These are phyloP conservation scores for Hydrolagus colliei DNA, from an alignment of 2,797 vertebrate species.

Conservation along the genomic window DNA sequence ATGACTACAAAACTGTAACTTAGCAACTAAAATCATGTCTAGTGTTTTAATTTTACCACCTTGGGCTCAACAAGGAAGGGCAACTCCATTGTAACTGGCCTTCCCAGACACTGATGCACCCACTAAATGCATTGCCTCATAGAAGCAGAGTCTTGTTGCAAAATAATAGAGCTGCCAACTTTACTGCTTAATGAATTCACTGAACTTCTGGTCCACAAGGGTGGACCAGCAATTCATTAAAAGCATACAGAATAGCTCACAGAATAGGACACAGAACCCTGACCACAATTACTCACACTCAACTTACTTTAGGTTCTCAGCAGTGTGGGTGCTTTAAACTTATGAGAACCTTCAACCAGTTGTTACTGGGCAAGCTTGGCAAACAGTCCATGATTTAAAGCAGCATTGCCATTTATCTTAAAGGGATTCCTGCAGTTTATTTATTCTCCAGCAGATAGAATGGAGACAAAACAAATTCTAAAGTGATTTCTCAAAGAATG, in stretches of 20 bases:
- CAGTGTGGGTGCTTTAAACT: not conserved
- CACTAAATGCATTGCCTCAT: not conserved
- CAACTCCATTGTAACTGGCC: not conserved
- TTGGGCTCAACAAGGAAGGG: not conserved
- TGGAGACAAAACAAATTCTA: not conserved
- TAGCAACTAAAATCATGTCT: not conserved
- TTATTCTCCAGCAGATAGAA: not conserved
- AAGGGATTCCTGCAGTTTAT: not conserved
- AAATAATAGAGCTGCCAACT: not conserved
- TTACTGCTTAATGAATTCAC: not conserved
- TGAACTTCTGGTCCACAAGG: too few species aligned
- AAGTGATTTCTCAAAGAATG: not conserved
- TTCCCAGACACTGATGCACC: not conserved
- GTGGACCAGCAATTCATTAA: slow-evolving; percentile 6
- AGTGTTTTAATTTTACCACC: not conserved
- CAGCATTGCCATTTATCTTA: too few species aligned
- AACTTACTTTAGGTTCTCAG: not conserved
- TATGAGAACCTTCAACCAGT: not conserved
- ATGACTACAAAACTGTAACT: not conserved
- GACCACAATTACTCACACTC: not conserved
- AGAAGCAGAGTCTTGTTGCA: not conserved
- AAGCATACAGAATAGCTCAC: not conserved
- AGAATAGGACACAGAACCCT: not conserved
- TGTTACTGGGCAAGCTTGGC: not conserved
- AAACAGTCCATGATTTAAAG: not conserved